Percentiles rank a stretch among this genome's conserved stretches.
These are phyloP conservation scores for Drosophila bocki DNA, from an alignment of 1,140 invertebrate species.

Conservation along the genomic window DNA sequence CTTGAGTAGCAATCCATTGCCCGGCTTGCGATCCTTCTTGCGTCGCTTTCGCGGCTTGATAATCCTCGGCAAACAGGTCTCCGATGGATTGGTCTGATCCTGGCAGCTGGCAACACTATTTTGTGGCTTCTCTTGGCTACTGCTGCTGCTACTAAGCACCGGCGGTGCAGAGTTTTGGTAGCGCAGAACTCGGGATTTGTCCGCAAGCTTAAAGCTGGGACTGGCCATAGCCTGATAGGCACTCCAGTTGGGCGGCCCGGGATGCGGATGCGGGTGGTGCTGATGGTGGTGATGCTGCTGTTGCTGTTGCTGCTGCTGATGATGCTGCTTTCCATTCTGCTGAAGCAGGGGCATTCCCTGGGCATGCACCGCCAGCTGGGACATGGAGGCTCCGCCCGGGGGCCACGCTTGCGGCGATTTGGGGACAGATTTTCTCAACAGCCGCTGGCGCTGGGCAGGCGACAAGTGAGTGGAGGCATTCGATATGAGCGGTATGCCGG, in stretches of 20 bases:
- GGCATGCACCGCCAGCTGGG: conserved; percentile 90
- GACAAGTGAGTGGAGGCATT: conserved; percentile 86
- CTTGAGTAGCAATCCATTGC: conserved; percentile 72
- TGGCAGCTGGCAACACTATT: conserved; percentile 21
- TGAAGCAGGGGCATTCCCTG: conserved; percentile 91
- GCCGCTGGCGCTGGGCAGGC: conserved; percentile 66
- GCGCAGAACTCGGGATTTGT: conserved; percentile 66
- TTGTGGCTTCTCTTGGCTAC: conserved; percentile 51
- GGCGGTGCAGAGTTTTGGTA: conserved; percentile 76
- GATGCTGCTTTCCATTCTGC: conserved; percentile 79
- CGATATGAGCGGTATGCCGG: conserved; percentile 90
- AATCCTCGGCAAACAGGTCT: conserved; percentile 92
- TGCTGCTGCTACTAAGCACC: conserved; percentile 35
- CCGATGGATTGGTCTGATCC: conserved; percentile 86
- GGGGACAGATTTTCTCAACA: conserved; percentile 63
- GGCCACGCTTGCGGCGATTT: conserved; percentile 16
- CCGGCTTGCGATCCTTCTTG: conserved; percentile 93
- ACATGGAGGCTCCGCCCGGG: conserved; percentile 71
- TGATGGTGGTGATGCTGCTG: conserved; percentile 31
- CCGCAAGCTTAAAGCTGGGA: conserved; percentile 47
- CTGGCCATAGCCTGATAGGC: conserved; percentile 54
- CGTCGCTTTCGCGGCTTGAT: conserved; percentile 95
- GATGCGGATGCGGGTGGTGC: conserved; percentile 18
- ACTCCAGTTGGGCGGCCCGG: conserved; percentile 42
- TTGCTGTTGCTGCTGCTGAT: conserved; percentile 75